phyloP scores from a whole-genome alignment of 2,797 vertebrate species.

The Spondyliosoma cantharus region DNA sequence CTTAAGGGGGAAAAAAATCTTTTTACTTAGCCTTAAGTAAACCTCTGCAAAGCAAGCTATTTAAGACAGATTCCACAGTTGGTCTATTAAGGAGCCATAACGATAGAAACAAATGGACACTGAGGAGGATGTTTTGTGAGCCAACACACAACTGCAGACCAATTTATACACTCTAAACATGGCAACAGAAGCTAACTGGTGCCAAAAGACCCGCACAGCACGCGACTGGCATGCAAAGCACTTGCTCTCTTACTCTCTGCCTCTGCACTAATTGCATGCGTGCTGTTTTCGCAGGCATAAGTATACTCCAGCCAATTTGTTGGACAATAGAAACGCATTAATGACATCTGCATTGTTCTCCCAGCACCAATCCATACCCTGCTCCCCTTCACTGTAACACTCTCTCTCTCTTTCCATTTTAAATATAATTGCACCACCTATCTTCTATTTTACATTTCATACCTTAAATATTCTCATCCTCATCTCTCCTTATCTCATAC shows the following conservation, averaged over 20 bases:
- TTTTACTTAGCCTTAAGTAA: slow-evolving; percentile 54
- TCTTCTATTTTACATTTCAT: slow-evolving; percentile 10
- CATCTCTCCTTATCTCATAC: neutral
- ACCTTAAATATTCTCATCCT: neutral
- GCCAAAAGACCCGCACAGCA: slow-evolving; percentile 67
- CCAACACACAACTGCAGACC: slow-evolving; percentile 57
- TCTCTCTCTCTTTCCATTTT: slow-evolving; percentile 21
- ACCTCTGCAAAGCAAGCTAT: slow-evolving; percentile 53
- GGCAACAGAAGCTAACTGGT: slow-evolving; percentile 63
- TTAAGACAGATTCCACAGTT: slow-evolving; percentile 64
- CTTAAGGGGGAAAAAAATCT: slow-evolving; percentile 44
- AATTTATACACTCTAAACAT: slow-evolving; percentile 70
- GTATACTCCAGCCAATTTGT: slow-evolving; percentile 66
- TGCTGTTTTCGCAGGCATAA: slow-evolving; percentile 62
- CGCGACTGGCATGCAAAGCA: slow-evolving; percentile 59
- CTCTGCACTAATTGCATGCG: slow-evolving; percentile 67
- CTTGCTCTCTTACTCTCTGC: slow-evolving; percentile 46
- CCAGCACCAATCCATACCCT: slow-evolving; percentile 24
- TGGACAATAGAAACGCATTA: slow-evolving; percentile 61
- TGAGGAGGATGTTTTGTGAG: slow-evolving; percentile 61
- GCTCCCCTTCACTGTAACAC: slow-evolving; percentile 32
- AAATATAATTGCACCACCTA: slow-evolving; percentile 5
- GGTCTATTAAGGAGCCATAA: slow-evolving; percentile 67
- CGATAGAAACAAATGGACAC: slow-evolving; percentile 66
- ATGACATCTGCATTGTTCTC: slow-evolving; percentile 58